These are phyloP conservation scores for Rapana venosa DNA, from an alignment of 2,888 invertebrate genomes.

Conservation along the genomic window DNA sequence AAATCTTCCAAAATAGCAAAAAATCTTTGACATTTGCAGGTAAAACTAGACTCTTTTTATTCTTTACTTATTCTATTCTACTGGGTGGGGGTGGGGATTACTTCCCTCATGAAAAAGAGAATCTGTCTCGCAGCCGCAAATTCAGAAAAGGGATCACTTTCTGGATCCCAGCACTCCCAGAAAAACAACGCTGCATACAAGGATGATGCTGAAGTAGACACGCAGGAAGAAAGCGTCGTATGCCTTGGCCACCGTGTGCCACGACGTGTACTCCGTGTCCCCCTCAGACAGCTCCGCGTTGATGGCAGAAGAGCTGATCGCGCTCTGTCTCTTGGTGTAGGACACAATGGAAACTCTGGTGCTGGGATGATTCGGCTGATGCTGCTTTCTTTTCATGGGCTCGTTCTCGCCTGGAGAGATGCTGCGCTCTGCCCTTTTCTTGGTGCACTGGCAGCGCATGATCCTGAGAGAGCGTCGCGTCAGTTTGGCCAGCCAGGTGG, in stretches of 20 bases:
- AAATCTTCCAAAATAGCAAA: too few relatives aligned
- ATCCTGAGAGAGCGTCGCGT: neutral
- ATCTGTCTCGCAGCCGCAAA: too few relatives aligned
- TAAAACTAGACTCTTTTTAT: too few relatives aligned
- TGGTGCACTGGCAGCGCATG: neutral
- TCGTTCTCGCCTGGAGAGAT: neutral
- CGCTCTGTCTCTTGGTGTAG: neutral
- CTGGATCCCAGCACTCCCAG: neutral
- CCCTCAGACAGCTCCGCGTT: neutral
- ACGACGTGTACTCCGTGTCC: neutral
- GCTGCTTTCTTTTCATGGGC: neutral
- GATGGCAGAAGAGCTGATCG: neutral
- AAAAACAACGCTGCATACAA: slow-evolving; percentile 24
- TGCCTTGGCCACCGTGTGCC: slow-evolving; percentile 32
- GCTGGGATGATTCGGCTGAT: neutral
- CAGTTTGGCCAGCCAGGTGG: slow-evolving; percentile 32
- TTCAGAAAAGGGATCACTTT: neutral
- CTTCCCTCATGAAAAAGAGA: too few relatives aligned
- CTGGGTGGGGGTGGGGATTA: too few relatives aligned
- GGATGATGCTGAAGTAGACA: slow-evolving; percentile 30
- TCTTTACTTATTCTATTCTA: too few relatives aligned
- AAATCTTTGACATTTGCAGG: too few relatives aligned
- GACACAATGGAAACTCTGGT: neutral
- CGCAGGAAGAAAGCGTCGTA: slow-evolving; percentile 41
- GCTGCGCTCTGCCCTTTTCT: neutral